Evolutionary conservation across 2,113 vertebrate species (phyloP), one percentile per base, ranked within the genome.

Genomic region (Ploceus nigricollis): DNA sequence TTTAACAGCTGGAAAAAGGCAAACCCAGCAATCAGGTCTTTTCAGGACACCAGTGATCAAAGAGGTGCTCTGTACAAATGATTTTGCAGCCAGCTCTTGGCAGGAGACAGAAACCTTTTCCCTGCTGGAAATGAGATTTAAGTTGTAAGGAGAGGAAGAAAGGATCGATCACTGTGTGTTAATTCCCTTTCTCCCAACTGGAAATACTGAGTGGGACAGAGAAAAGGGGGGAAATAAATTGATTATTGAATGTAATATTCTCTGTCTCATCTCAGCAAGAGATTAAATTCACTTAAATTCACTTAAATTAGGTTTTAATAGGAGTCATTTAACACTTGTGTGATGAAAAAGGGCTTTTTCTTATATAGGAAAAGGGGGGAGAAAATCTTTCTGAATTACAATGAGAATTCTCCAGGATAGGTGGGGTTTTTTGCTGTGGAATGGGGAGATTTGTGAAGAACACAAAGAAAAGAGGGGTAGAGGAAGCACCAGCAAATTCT

Each of bases 31-130:
- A 45, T 33, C 45, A 11, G 89, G 94, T 95, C 95, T 57, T 85
- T 64, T 94, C 61, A 91, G 94, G 87, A 94, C 95, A 91, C 22
- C 48, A 4, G 57, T 8, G 81, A 95, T 93, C 82, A 90, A 88
- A 87, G 77, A 89, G 58, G 44, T 33, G 48, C 48, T 82, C 63
- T 24, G 60, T 48, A 76, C 51, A 94, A 50, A 42, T 3, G 44
- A 5, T 19, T n/a, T 10, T 87, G 87, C 80, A 88, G 51, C 65
- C 81, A 79, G 82, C n/a, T 79, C 64, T 61, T 65, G 81, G 80
- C 93, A 94, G 78, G 44, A 92, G 57, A 56, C n/a, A 28, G 4
- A 25, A 64, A 61, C 53, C 37, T 75, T 57, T 20, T 45, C 77
- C 37, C 35, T 45, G 81, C 28, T 82, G 78, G 63, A 87, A 84